Evolutionary conservation across 2,113 vertebrate species (phyloP), one percentile per base, ranked within the genome.

Genomic region (Channa maculata): DNA sequence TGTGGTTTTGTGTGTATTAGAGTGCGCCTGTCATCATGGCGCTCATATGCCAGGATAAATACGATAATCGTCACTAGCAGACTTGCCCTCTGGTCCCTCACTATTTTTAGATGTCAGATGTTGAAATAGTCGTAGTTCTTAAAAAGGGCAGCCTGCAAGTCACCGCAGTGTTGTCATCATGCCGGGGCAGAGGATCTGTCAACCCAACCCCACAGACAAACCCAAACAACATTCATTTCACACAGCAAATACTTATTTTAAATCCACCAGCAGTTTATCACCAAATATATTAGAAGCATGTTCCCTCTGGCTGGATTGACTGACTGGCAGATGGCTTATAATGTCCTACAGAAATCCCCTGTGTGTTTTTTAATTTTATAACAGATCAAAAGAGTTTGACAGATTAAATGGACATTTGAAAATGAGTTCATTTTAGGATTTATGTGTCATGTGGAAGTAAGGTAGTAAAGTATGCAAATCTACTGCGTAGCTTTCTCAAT

Each of bases 101-200:
- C 71, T 91, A 90, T 89, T 88, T 89, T 82, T 85, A 88, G 82
- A 75, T 1, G n/a, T 80, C 82, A 77, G 81, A 85, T 89, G 82
- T 78, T 73, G 77, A 85, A 90, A 89, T 75, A 64, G 63, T 85
- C 76, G 3, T 58, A 65, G 86, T 81, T 89, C 85, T 89, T 82
- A 76, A 87, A 90, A 90, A 86, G 86, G 86, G 69, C 81, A 83
- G 59, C 38, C 79, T 45, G 61, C 57, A 6, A 79, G 65, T 75
- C 72, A 71, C 60, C 41, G 9, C 44, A 5, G 36, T 54, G 63
- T 62, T 49, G 10, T 66, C 43, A 13, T 58, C 71, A 49, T 70
- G 37, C 65, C 51, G 34, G 60, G 71, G n/a, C 60, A 72, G 46
- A 62, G 10, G 53, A 77, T 78, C 64, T 38, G 65, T 37, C 69